A percentile compares a stretch with the other conserved stretches of the same genome.
phyloP scores from a whole-genome alignment of 2,797 vertebrate genomes.

The Sebastes vulpes region DNA sequence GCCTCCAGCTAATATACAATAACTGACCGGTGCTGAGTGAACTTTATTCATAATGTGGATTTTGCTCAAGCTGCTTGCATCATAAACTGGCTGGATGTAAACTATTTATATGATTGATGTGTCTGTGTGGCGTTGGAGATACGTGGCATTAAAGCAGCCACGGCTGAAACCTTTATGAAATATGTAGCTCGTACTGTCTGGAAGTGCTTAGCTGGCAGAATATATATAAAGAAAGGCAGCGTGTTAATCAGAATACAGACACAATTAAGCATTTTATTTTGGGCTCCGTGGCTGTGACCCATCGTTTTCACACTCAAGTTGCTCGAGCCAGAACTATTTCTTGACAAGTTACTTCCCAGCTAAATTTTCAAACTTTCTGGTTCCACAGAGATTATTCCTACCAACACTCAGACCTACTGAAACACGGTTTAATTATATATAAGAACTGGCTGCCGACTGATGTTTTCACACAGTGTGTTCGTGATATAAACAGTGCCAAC shows the following conservation, averaged over 20 bases:
- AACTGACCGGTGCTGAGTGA: slow-evolving; percentile 17
- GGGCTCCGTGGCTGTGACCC: slow-evolving; percentile 6
- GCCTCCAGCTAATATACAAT: slow-evolving; percentile 27
- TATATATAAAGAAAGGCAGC: slow-evolving; percentile 23
- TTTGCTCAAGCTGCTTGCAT: slow-evolving; percentile 32
- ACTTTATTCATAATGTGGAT: slow-evolving; percentile 27
- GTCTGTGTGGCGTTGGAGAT: slow-evolving; percentile 43
- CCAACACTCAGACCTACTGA: neutral
- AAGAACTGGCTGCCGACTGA: neutral
- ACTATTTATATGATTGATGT: slow-evolving; percentile 62
- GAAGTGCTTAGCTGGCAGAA: slow-evolving; percentile 59
- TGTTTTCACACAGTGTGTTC: neutral
- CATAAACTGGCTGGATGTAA: slow-evolving; percentile 30
- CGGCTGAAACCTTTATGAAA: slow-evolving; percentile 63
- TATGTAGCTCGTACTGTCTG: slow-evolving; percentile 44
- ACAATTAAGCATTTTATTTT: slow-evolving; percentile 62
- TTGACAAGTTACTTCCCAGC: slow-evolving; percentile 7
- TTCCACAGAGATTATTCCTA: slow-evolving; percentile 16
- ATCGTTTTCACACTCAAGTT: slow-evolving; percentile 21
- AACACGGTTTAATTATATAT: neutral
- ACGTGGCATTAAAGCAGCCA: slow-evolving; percentile 30
- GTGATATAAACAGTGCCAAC: neutral
- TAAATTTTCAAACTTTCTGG: neutral
- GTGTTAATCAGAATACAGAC: slow-evolving; percentile 51
- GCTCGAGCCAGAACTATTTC: neutral